Base-by-base conservation (phyloP, 2,888 invertebrate genomes). In the Apomyelois bistriatella region DNA sequence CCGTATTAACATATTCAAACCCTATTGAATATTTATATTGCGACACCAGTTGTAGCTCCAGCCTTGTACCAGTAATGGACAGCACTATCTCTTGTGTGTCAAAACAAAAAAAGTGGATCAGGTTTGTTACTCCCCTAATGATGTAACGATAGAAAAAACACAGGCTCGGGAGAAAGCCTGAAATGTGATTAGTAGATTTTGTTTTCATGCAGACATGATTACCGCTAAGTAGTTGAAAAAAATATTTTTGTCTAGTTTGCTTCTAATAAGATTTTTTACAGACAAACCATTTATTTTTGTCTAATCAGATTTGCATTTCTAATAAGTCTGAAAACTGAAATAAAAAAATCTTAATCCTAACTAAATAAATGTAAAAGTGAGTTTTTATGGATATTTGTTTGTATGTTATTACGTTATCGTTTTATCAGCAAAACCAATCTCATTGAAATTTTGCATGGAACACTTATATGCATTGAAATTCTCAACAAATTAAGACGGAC, bases 11-110 rank as follows among this genome's bases (percentile, higher is more conserved):
- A 90, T 89, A 89, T 87, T 88, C 85, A 86, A 81, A 79, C 76
- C 79, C 82, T 85, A 87, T 88, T 90, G 90, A 89, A 90, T 90
- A 90, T 90, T 85, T 90, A 90, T 89, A 85, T 77, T 75, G 74
- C 55, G 70, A 73, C 74, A 72, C 71, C 71, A 72, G 72, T 70
- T 72, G 78, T 69, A 74, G 74, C 76, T 73, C 64, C 84, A 84
- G 62, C 65, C 84, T 80, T 88, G 86, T 87, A 82, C 57, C 79
- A 66, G 76, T 87, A 88, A 89, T 87, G 87, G 78, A 74, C 56
- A 56, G 68, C 72, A 75, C 85, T 84, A 85, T 86, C 78, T 82
- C 72, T 74, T 72, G 71, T 68, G 70, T 74, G 74, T 79, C 76
- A 75, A 79, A 81, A 76, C 76, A 78, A 78, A 75, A 74, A 77